Base-by-base conservation (phyloP, 1,140 invertebrate species). In the Heliconius nattereri region DNA sequence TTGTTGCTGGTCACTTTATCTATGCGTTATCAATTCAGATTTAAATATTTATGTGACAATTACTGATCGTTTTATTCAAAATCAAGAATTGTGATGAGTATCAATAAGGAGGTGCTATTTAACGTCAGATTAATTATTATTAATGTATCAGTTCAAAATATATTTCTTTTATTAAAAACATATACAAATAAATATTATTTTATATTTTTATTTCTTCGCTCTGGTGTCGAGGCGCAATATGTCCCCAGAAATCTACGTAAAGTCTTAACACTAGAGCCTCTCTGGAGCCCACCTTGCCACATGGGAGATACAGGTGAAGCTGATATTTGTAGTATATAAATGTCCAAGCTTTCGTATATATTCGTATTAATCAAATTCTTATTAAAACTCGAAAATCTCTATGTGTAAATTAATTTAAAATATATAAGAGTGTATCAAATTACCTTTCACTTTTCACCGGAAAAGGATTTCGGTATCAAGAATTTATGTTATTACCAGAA, bases 391-490 rank as follows among this genome's bases (percentile, higher is more conserved):
- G 11, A 66, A n/a, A n/a, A n/a, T 66, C 9, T 57, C 9, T 57
- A 11, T 57, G 8, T 57, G 2, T 3, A 11, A n/a, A 5, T 9
- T 26, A 13, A 26, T 26, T 16, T 26, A 11, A 11, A 16, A n/a
- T 66, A 66, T 13, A 60, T 66, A 26, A 26, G 26, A 26, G 23
- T 11, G 23, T 26, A 66, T 29, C 57, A 26, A 26, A 11, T 26
- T 26, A 13, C 23, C 60, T 66, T 66, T 66, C 60, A 26, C 60
- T 26, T 66, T 66, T 66, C 60, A 13, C 60, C 60, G 60, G 26
- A 66, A 66, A 66, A n/a, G 54, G 19, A 57, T 57, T 66, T 66
- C 26, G 60, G 26, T 26, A 66, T 66, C 26, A n/a, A 66, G 60
- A 29, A 66, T 26, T 66, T 29, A 29, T 26, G 60, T 66, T 66